A percentile compares a stretch with the other conserved stretches of the same genome.
Evolutionary conservation across 2,113 vertebrate species (phyloP).

Genomic region (Podarcis muralis): DNA sequence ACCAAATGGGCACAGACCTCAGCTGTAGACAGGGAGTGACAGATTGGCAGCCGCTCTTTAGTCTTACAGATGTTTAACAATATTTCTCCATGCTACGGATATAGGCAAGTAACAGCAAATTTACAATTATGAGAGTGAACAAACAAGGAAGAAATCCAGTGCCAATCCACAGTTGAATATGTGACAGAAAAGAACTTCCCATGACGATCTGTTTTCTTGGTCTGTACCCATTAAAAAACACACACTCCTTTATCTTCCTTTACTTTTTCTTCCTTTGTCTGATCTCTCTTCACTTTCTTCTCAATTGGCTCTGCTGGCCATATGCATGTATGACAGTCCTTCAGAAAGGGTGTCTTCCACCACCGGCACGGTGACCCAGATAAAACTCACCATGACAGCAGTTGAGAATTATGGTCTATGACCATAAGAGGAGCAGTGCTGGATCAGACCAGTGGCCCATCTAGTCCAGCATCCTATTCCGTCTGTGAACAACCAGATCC

Average conservation of each 20-base stretch:
- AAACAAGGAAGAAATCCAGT: not conserved
- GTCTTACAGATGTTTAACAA: not conserved
- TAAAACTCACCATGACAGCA: not conserved
- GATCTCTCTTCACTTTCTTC: not conserved
- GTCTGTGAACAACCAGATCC: no score
- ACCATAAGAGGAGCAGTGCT: no score
- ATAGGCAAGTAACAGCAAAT: not conserved
- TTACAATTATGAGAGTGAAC: not conserved
- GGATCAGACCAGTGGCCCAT: no score
- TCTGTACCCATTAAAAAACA: not conserved
- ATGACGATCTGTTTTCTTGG: not conserved
- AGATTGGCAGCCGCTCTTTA: not conserved
- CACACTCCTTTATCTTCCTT: not conserved
- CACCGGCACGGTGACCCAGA: no score
- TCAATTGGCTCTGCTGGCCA: not conserved
- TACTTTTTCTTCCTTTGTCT: not conserved
- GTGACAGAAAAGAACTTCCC: not conserved
- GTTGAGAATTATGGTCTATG: not conserved
- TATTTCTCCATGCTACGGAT: not conserved
- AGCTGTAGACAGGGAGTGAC: not conserved
- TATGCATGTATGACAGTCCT: not conserved
- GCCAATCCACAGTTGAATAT: not conserved
- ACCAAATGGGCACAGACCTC: not conserved
- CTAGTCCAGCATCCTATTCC: no score
- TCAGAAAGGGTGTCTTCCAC: not conserved